Conservation (phyloP, 2,113 vertebrate genomes). For the Laterallus jamaicensis region DNA sequence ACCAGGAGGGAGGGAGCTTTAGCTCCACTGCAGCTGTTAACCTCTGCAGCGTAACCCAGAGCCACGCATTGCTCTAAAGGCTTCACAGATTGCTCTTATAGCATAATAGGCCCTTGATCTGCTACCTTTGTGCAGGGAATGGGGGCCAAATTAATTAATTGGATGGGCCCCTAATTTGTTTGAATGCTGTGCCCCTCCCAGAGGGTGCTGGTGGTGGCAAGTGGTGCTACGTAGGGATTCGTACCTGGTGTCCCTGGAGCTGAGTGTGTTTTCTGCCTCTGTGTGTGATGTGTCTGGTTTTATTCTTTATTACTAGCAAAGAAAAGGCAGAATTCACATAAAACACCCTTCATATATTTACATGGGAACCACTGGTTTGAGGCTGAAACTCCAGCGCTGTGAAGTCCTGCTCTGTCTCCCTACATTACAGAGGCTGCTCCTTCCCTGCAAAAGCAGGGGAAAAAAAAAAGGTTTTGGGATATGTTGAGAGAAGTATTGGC, state of each 20-base stretch:
- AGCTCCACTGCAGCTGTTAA: background rate
- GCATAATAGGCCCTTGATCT: background rate
- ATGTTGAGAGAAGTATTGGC: background rate
- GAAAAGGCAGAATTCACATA: background rate
- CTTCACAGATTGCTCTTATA: background rate
- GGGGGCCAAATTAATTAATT: background rate
- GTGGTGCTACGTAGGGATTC: background rate
- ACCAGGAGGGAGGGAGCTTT: background rate
- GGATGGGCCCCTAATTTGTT: fast-evolving
- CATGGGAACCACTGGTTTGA: background rate
- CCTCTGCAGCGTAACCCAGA: background rate
- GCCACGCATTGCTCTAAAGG: background rate
- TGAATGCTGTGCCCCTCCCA: background rate
- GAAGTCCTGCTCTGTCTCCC: background rate
- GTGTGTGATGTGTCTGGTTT: background rate
- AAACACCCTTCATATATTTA: background rate
- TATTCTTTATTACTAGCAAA: background rate
- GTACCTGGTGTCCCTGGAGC: background rate
- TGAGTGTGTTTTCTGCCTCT: background rate
- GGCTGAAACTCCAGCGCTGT: background rate
- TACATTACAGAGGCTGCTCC: background rate
- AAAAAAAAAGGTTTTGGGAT: background rate
- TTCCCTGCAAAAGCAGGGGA: background rate
- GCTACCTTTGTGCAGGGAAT: background rate
- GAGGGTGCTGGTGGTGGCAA: background rate